Evolutionary conservation across 2,797 vertebrate genomes (phyloP), one percentile per base, ranked within the genome.

Genomic region (Sebastes hubbsi): DNA sequence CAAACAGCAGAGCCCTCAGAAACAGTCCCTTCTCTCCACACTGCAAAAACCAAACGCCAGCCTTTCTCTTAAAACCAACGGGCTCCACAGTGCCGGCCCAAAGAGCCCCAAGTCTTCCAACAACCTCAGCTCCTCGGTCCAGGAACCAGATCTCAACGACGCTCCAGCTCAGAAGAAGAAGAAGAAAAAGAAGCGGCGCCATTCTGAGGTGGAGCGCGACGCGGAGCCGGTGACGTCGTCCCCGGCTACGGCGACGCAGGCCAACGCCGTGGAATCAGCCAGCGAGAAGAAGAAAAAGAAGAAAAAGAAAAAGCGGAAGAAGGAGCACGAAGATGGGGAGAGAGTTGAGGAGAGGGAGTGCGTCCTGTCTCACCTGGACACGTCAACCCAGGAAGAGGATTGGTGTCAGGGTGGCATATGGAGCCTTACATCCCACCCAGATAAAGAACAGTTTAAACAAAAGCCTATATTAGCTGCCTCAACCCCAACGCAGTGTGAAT

Each of bases 331-430:
- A 25, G 32, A 74, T 0, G 86, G 56, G 2, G 80, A 82, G 34
- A 6, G 29, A 0, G 42, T 0, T 4, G 3, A 8, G 59, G 77
- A 64, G 24, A 85, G 56, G 55, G 86, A 79, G n/a, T 78, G 73
- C 1, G 84, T 93, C 52, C 62, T 0, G 0, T 92, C 93, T 25
- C 94, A 94, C 77, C 78, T 93, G 34, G 91, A 94, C 29, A 32
- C 75, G 2, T 30, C 80, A 0, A 80, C 63, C 66, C 93, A 92
- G 65, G 95, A 96, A 11, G 95, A 96, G 83, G 95, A 96, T 38
- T 95, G 96, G 96, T 93, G 94, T 89, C 93, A 94, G n/a, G 90
- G 91, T 1, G 94, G 95, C 58, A 84, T 90, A n/a, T 95, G 95
- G 95, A 95, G 88, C 64, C 81, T 96, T 2, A 69, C 79, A 0